Percentiles rank a stretch among this genome's conserved stretches.
Evolutionary conservation across 1,140 invertebrate genomes (phyloP).

Genomic region (Orchestia grillus): DNA sequence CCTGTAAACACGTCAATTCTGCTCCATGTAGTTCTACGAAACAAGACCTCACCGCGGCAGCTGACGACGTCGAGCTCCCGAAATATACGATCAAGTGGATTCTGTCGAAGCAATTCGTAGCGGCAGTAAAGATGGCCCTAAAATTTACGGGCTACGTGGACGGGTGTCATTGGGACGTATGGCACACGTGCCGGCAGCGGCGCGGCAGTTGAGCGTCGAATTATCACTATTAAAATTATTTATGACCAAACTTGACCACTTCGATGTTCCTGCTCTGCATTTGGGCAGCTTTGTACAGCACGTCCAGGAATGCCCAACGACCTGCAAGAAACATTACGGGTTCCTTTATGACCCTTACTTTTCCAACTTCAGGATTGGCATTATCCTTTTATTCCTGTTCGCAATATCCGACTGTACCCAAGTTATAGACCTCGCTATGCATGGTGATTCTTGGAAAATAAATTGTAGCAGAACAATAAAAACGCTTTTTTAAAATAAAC

Average conservation of each 20-base stretch:
- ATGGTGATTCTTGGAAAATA: neutral
- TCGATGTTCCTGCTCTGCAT: constrained; percentile 42
- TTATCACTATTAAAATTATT: constrained; percentile 49
- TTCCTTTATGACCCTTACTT: neutral
- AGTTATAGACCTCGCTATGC: neutral
- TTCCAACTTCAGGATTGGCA: neutral
- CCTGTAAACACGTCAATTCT: no score
- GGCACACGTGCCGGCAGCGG: neutral
- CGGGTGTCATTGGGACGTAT: neutral
- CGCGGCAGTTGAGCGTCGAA: constrained; percentile 21
- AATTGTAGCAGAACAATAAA: neutral
- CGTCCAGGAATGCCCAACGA: neutral
- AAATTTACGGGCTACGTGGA: neutral
- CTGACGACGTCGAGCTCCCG: neutral
- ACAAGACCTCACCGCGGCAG: neutral
- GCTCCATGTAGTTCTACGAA: no score
- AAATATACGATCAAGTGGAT: neutral
- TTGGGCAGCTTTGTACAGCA: constrained; percentile 5
- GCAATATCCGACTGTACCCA: neutral
- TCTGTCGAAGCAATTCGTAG: neutral
- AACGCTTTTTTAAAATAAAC: neutral
- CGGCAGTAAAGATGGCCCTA: neutral
- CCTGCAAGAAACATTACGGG: neutral
- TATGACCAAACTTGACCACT: constrained; percentile 36
- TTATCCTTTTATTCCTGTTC: neutral